phyloP scores from a whole-genome alignment of 2,888 invertebrate genomes.

The Drosophila buzzatii region DNA sequence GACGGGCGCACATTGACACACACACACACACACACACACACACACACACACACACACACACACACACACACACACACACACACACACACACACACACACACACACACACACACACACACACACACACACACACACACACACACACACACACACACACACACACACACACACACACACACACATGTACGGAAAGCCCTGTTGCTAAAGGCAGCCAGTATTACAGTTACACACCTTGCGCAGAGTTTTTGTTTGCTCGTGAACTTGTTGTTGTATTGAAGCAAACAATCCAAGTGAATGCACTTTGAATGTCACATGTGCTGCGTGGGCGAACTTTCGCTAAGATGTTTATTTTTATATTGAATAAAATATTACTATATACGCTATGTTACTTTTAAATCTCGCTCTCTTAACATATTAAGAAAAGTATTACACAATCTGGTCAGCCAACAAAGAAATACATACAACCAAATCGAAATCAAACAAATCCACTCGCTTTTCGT shows the following conservation, averaged over 20 bases:
- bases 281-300: conserved; percentile 22
- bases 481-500: conserved; percentile 4
- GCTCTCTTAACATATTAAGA: conserved; percentile 1
- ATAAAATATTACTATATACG: background rate
- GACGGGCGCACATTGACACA: background rate
- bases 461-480: background rate
- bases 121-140: background rate
- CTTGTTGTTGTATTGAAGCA: conserved; percentile 24
- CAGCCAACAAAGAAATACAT: background rate
- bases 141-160: background rate
- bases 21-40: background rate
- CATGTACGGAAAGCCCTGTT: conserved; percentile 1
- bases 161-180: background rate
- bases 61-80: background rate
- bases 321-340: background rate
- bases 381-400: background rate
- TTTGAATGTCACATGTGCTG: conserved; percentile 14
- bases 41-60: background rate
- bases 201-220: background rate
- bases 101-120: background rate
- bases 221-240: conserved; percentile 14
- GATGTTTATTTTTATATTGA: background rate
- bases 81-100: background rate
- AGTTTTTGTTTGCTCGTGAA: conserved; percentile 34
- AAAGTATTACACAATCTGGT: conserved; percentile 7